Conservation (phyloP, 2,113 vertebrate genomes). For the Catharus bicknelli region DNA sequence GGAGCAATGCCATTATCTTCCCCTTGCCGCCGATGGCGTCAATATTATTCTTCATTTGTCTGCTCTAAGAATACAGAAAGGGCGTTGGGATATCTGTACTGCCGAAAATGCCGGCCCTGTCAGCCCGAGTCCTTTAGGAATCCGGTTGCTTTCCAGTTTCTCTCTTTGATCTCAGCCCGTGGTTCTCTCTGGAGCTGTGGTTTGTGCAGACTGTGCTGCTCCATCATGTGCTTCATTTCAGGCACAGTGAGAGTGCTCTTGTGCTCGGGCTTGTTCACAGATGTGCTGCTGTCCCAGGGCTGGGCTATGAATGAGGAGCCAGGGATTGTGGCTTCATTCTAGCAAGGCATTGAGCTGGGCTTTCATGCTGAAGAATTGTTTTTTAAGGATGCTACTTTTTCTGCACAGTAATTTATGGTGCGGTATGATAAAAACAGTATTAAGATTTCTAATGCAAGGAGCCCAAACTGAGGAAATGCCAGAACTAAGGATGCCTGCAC, state of each 20-base stretch:
- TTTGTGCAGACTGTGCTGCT: not conserved
- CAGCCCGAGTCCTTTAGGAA: not conserved
- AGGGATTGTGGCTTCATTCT: not conserved
- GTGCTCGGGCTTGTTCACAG: not conserved
- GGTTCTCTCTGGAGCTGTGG: not conserved
- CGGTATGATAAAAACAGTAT: rapidly evolving
- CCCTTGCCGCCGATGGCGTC: not conserved
- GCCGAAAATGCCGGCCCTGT: not conserved
- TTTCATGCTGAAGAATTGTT: not conserved
- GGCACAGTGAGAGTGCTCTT: not conserved
- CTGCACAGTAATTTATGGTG: not conserved
- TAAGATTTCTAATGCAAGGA: not conserved
- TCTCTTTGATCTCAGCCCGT: not conserved
- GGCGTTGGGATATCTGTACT: not conserved
- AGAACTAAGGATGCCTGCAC: not conserved
- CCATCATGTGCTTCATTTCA: not conserved
- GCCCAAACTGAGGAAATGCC: not conserved
- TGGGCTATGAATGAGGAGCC: not conserved
- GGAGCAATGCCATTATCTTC: not conserved
- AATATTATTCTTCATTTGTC: not conserved
- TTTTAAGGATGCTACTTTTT: not conserved
- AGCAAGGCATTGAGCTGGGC: not conserved
- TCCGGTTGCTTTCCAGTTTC: not conserved
- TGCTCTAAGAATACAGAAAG: not conserved
- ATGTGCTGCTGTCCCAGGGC: not conserved